Percentiles rank a stretch among this genome's conserved stretches.
phyloP scores from a whole-genome alignment of 2,888 invertebrate genomes.

The Limenitis arthemis region DNA sequence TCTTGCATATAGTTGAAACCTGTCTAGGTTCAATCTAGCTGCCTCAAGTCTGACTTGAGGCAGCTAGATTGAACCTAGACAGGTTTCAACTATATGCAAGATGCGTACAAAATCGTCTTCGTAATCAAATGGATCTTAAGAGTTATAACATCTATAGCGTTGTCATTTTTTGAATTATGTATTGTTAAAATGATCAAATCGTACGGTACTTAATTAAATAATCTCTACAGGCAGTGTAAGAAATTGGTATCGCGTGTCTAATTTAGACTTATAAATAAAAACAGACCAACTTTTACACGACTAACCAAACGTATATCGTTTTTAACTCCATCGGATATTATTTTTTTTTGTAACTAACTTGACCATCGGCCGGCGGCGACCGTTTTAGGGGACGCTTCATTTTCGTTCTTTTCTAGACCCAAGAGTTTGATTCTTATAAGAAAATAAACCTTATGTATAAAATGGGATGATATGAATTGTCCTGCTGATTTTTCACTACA shows the following conservation, averaged over 20 bases:
- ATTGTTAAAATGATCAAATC: constrained; percentile 7
- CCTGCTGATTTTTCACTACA: background rate
- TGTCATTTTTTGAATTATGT: background rate
- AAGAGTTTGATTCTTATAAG: constrained; percentile 5
- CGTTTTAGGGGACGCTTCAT: constrained; percentile 29
- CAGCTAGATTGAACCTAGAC: too few relatives aligned
- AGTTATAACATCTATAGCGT: constrained; percentile 13
- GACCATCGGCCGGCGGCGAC: constrained; percentile 36
- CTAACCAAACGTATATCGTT: constrained; percentile 34
- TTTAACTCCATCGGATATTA: constrained; percentile 36
- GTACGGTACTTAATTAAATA: constrained; percentile 18
- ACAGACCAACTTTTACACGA: constrained; percentile 31
- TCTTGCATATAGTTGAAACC: too few relatives aligned
- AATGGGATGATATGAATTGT: constrained; percentile 3
- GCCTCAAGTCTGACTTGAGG: too few relatives aligned
- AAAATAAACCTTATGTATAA: constrained; percentile 7
- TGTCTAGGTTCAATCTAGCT: too few relatives aligned
- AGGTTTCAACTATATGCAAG: too few relatives aligned
- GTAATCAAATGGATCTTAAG: too few relatives aligned
- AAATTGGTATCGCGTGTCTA: constrained; percentile 34
- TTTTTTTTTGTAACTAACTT: constrained; percentile 39
- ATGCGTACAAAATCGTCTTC: too few relatives aligned
- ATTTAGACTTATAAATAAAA: constrained; percentile 32
- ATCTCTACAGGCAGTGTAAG: constrained; percentile 2
- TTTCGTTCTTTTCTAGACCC: constrained; percentile 25